Conservation (phyloP, 2,113 vertebrate species). For the Sinocyclocheilus rhinocerous region DNA sequence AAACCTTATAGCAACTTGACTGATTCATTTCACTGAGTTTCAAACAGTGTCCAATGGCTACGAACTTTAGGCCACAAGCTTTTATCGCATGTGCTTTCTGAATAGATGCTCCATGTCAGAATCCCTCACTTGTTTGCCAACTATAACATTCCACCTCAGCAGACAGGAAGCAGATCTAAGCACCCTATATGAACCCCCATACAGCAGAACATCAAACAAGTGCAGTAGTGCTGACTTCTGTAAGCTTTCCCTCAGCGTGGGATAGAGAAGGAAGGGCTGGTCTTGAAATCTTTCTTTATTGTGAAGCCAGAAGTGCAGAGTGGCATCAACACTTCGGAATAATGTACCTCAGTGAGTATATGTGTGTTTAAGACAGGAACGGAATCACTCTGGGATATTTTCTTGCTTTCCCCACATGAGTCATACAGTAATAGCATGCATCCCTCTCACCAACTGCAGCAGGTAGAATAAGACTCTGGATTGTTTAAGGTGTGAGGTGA, state of each 20-base stretch:
- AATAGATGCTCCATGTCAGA: neutral
- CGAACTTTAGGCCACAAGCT: neutral
- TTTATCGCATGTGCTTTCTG: neutral
- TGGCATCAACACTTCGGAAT: slow-evolving; percentile 13
- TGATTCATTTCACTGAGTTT: neutral
- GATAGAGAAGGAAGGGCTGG: slow-evolving; percentile 37
- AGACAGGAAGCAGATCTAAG: slow-evolving; percentile 39
- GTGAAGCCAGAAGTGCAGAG: slow-evolving; percentile 30
- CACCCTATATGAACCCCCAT: slow-evolving; percentile 32
- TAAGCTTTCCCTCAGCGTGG: slow-evolving; percentile 38
- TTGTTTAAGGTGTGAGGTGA: slow-evolving; percentile 42
- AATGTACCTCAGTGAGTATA: slow-evolving; percentile 32
- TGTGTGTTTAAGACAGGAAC: slow-evolving; percentile 36
- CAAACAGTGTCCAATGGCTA: neutral
- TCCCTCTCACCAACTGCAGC: slow-evolving; percentile 51
- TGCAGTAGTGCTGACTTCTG: slow-evolving; percentile 40
- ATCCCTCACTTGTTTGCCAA: neutral
- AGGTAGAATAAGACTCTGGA: slow-evolving; percentile 38
- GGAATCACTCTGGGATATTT: slow-evolving; percentile 35
- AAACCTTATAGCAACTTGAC: neutral
- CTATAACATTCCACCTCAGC: slow-evolving; percentile 22
- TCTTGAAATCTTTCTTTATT: slow-evolving; percentile 35
- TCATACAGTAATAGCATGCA: slow-evolving; percentile 53
- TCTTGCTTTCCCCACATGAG: slow-evolving; percentile 42
- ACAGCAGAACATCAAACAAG: slow-evolving; percentile 48